Base-by-base conservation (phyloP, 2,113 vertebrate genomes). In the Oxygymnocypris stewartii region DNA sequence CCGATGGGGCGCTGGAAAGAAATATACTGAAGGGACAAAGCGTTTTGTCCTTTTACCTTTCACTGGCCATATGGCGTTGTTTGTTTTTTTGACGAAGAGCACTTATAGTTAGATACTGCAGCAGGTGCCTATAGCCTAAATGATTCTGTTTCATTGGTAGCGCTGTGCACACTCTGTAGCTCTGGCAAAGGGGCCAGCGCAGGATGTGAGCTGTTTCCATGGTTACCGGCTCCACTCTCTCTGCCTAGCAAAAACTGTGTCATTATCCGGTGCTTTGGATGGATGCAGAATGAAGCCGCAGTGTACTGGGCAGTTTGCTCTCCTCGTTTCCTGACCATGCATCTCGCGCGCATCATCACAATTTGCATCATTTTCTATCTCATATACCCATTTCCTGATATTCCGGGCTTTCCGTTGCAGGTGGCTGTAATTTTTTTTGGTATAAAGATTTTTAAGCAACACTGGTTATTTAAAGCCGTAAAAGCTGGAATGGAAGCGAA, bases 121-220 rank as follows among this genome's bases (percentile, higher is more conserved):
- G 87, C 86, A 82, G 90, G 88, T 85, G 81, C 85, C 87, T 83
- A 89, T 63, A 85, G 89, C 57, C 84, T n/a, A 73, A 87, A 92
- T 88, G 88, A 89, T 92, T 93, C 86, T 88, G 87, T 92, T 93
- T 61, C 84, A 79, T 69, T 73, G 77, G 79, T 75, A 75, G 81
- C 85, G 88, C 92, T 90, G 91, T 90, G 91, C 90, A 59, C 86
- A 88, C 91, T 89, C 84, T 71, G 73, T 61, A 47, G 85, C 86
- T 87, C 86, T 80, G 79, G 86, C 76, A 71, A 79, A 85, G 92
- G 92, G 87, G 88, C 84, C 91, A 90, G 90, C 87, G 89, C 93
- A 94, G 94, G 94, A 94, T 93, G 91, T 91, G 93, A 94, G 94
- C 93, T 93, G 95, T 96, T 95, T 93, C 94, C 86, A 95, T 95